These are phyloP conservation scores for Microctenopoma stevenorrisi DNA, from an alignment of 2,797 vertebrate genomes.

Conservation along the genomic window DNA sequence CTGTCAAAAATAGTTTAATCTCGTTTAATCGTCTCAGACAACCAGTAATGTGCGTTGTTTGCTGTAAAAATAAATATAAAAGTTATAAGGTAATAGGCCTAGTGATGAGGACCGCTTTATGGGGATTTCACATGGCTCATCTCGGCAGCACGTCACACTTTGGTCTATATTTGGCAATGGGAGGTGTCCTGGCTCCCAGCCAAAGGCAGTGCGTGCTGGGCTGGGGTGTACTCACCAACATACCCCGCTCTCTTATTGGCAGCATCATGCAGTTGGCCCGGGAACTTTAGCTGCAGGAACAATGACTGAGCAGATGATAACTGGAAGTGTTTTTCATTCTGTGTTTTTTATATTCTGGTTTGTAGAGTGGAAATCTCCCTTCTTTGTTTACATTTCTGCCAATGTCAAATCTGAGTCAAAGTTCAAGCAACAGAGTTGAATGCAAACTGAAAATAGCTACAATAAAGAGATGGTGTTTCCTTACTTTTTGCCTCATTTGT, in stretches of 20 bases:
- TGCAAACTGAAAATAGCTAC: background rate
- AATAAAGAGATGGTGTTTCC: background rate
- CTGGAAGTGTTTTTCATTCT: constrained; percentile 9
- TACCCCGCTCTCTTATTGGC: constrained; percentile 44
- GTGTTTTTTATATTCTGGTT: background rate
- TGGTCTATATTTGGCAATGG: constrained; percentile 83
- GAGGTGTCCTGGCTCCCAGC: constrained; percentile 73
- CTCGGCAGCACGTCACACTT: constrained; percentile 76
- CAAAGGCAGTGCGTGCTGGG: constrained; percentile 69
- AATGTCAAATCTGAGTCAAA: background rate
- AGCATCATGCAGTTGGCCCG: constrained; percentile 37
- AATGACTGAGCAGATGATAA: constrained; percentile 47
- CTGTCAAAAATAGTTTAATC: background rate
- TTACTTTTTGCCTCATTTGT: background rate
- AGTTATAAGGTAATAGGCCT: constrained; percentile 42
- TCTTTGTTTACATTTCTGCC: background rate
- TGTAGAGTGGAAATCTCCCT: background rate
- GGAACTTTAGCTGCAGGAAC: constrained; percentile 40
- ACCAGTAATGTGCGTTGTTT: background rate
- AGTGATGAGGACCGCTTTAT: constrained; percentile 74
- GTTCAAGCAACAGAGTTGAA: constrained; percentile 2
- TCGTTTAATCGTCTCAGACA: background rate
- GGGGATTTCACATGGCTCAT: constrained; percentile 83
- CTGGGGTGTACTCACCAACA: constrained; percentile 73
- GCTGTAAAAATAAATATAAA: background rate